Evolutionary conservation across 2,797 vertebrate genomes (phyloP).

Genomic region (Tachyglossus aculeatus): DNA sequence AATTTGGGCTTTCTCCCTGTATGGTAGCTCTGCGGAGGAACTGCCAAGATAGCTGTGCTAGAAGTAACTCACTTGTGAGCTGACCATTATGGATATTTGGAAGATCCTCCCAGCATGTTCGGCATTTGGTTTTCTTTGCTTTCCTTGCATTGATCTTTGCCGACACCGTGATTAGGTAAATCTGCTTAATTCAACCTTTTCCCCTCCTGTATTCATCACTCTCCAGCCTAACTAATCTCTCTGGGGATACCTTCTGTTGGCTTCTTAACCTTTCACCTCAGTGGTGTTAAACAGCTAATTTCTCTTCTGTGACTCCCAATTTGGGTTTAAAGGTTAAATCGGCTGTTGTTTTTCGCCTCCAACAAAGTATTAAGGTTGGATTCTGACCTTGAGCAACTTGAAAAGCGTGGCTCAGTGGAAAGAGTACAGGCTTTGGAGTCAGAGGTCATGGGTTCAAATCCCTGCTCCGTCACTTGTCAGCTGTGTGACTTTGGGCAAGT

Average conservation of each 20-base stretch:
- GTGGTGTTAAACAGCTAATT: constrained; percentile 78
- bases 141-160: background rate
- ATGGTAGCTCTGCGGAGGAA: background rate
- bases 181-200: background rate
- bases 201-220: constrained; percentile 60
- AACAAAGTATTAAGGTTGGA: background rate
- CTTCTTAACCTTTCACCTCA: constrained; percentile 76
- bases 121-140: background rate
- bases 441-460: too few species aligned
- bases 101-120: background rate
- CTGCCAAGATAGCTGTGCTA: rapidly evolving
- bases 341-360: background rate
- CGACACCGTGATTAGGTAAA: background rate
- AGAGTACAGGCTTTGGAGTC: rapidly evolving
- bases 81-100: background rate
- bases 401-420: background rate
- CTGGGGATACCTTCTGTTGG: constrained; percentile 66
- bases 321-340: constrained; percentile 25
- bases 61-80: too few species aligned
- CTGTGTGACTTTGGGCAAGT: too few species aligned
- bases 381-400: background rate
- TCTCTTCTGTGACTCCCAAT: constrained; percentile 75
- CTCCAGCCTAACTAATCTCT: constrained; percentile 69
- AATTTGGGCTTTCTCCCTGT: too few species aligned
- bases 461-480: too few species aligned